phyloP scores from a whole-genome alignment of 2,113 vertebrate species.

The Bettongia penicillata region DNA sequence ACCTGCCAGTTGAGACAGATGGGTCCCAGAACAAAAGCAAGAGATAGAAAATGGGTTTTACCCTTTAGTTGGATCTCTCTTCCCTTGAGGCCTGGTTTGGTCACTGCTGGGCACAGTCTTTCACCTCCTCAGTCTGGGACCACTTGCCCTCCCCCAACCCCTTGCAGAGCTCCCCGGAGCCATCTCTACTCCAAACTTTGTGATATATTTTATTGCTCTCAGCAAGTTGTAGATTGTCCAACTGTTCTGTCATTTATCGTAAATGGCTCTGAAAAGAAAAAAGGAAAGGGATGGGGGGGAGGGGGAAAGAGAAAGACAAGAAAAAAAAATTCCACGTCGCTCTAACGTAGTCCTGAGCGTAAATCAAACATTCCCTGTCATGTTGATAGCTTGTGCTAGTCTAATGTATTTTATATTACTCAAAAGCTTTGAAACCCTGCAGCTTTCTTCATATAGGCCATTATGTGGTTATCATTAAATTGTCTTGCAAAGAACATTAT shows the following conservation, averaged over 20 bases:
- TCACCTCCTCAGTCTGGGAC: not conserved
- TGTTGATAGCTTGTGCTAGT: constrained; percentile 91
- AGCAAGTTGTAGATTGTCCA: constrained; percentile 85
- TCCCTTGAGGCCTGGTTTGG: not conserved
- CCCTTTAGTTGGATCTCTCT: not conserved
- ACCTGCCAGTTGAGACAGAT: not conserved
- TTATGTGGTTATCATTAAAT: constrained; percentile 92
- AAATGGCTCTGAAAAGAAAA: constrained; percentile 68
- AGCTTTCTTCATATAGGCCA: constrained; percentile 91
- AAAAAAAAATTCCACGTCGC: constrained; percentile 71
- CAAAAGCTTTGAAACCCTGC: constrained; percentile 89
- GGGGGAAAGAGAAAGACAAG: not conserved
- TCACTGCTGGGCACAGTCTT: not conserved
- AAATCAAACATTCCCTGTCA: constrained; percentile 91
- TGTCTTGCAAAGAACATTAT: constrained; percentile 98
- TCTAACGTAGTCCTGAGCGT: constrained; percentile 85
- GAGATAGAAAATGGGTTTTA: not conserved
- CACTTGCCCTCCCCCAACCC: not conserved
- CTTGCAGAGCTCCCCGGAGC: not conserved
- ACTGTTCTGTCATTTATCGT: constrained; percentile 84
- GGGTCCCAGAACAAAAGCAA: not conserved
- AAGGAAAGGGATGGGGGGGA: not conserved
- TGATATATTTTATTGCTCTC: constrained; percentile 78
- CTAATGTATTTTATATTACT: constrained; percentile 93
- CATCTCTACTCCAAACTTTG: constrained; percentile 70